Evolutionary conservation across 2,113 vertebrate genomes (phyloP), one percentile per base, ranked within the genome.

Genomic region (Alosa alosa): DNA sequence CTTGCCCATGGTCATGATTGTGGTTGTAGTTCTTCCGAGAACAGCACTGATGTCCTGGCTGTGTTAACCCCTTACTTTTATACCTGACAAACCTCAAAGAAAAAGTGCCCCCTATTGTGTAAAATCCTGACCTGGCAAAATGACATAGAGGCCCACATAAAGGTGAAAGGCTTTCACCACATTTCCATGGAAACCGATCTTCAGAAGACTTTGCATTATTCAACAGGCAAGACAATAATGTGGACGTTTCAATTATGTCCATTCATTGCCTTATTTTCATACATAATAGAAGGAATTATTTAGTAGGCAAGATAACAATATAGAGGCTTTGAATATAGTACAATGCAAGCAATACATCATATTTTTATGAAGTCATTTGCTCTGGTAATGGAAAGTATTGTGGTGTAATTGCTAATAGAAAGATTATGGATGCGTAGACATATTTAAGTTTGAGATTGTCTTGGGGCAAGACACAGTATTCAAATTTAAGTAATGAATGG

Each of bases 11-110:
- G 49, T 60, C 55, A 60, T 60, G 55, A 18, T 60, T 60, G 55
- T 6, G 55, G 55, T 60, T 60, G 55, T 60, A 22, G 55, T 60
- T 60, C 55, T 22, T 60, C 55, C 18, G 55, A 60, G 55, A 60
- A 22, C 55, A 1, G 20, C 20, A 90, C 88, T 91, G 89, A 86
- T 88, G 88, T 11, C 84, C 11, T 64, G 86, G 47, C 91, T 88
- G 88, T 85, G 90, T 88, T 87, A 89, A 89, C 88, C 10, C 41
- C 88, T 89, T 89, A 91, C 91, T 93, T 94, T 93, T 94, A 94
- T 94, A 94, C 92, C 89, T 91, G 89, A 90, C 86, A 86, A 81
- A 91, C 91, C 82, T 85, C 84, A 91, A 87, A 92, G 89, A 86
- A 88, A 60, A 60, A 22, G 55, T 60, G 55, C 55, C 55, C 20